These are phyloP conservation scores for Drosophila rubida DNA, from an alignment of 2,888 invertebrate genomes.

Conservation along the genomic window DNA sequence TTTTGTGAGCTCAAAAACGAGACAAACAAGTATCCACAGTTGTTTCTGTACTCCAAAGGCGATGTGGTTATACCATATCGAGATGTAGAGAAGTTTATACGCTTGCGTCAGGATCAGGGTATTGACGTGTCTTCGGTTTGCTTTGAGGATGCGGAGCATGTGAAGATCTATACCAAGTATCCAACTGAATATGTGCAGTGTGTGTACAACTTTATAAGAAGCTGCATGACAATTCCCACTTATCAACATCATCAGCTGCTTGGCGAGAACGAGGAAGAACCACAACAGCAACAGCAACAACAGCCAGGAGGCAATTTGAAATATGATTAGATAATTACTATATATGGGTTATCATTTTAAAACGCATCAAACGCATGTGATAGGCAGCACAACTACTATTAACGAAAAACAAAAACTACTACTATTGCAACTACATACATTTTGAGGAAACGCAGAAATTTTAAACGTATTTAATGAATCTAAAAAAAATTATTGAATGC, in stretches of 20 bases:
- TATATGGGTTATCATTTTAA: slow-evolving; percentile 10
- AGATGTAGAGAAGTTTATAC: slow-evolving; percentile 89
- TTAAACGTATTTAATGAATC: slow-evolving; percentile 40
- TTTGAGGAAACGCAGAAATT: slow-evolving; percentile 37
- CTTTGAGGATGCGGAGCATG: slow-evolving; percentile 91
- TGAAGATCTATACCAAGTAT: slow-evolving; percentile 89
- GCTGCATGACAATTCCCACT: slow-evolving; percentile 85
- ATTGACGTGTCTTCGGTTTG: slow-evolving; percentile 87
- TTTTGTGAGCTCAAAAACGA: slow-evolving; percentile 87
- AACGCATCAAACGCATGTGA: slow-evolving; percentile 62
- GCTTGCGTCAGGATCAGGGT: slow-evolving; percentile 87
- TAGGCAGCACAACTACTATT: slow-evolving; percentile 63
- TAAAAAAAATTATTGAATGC: slow-evolving; percentile 32
- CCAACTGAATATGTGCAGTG: slow-evolving; percentile 87
- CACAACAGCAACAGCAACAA: slow-evolving; percentile 20
- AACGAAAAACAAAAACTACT: slow-evolving; percentile 19
- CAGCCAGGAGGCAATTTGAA: slow-evolving; percentile 36
- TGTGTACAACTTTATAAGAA: slow-evolving; percentile 87
- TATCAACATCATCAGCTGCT: slow-evolving; percentile 44
- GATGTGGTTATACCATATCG: slow-evolving; percentile 89
- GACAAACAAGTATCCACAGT: slow-evolving; percentile 88
- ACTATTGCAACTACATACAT: slow-evolving; percentile 12
- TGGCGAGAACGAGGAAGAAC: slow-evolving; percentile 14
- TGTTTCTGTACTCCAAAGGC: slow-evolving; percentile 90
- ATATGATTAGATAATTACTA: slow-evolving; percentile 52